Base-by-base conservation (phyloP, 2,888 invertebrate genomes). In the Blastobasis lacticolella region DNA sequence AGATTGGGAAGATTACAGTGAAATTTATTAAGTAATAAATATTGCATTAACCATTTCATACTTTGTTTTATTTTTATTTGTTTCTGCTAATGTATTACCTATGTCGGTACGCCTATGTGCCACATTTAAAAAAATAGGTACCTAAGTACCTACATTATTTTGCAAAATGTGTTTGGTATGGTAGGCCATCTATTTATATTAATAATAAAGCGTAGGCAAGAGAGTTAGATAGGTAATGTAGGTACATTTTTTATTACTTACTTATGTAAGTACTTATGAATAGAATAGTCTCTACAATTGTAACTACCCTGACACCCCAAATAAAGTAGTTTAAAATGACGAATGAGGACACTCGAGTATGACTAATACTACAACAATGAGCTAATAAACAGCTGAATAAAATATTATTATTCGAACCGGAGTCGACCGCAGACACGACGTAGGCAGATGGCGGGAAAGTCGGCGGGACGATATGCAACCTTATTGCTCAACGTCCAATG, bases 1-100 rank as follows among this genome's bases (percentile, higher is more conserved):
- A 85, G 84, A 81, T 77, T 78, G 85, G 81, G 76, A 73, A 82
- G 76, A 84, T 80, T 77, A 85, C 84, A 83, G 82, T 86, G 86
- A 87, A 86, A 82, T 79, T 85, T 82, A 85, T 79, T 81, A 23
- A 23, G 23, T 23, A 87, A 86, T 88, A 88, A 88, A 88, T 85
- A 86, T 80, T 78, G 82, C 82, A 88, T 86, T 87, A 86, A 81
- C 79, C 83, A 84, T 76, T 81, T 62, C 5, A 36, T 48, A 7
- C 46, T 45, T 53, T 47, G 44, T 57, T 53, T 66, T 60, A 64
- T 66, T 42, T 66, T 72, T 63, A 65, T 65, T 57, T 51, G 55
- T 37, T 40, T 38, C 49, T 40, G 49, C 49, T 47, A 23, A 23
- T 23, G 23, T 3, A 23, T 23, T 23, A 23, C 23, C 23, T 23